phyloP scores from a whole-genome alignment of 2,888 invertebrate species.

The Aspidiotus rigidus region DNA sequence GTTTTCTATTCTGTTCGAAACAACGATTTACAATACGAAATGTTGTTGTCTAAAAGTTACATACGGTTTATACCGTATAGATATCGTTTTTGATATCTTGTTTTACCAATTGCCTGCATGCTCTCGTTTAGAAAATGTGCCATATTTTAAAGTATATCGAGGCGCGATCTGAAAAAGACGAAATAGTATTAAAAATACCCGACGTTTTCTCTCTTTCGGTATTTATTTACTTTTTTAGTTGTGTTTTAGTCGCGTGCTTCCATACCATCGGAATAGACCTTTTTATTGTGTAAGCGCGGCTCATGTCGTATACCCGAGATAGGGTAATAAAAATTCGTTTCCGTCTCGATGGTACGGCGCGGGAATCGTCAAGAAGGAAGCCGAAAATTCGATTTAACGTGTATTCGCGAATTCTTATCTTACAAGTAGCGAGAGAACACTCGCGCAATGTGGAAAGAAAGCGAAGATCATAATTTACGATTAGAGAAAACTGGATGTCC shows the following conservation, averaged over 20 bases:
- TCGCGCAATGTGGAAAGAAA: too few relatives aligned
- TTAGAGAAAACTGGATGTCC: too few relatives aligned
- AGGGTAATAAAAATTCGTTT: constrained; percentile 1
- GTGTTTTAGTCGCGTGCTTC: background rate
- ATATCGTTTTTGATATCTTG: constrained; percentile 30
- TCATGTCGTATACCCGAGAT: background rate
- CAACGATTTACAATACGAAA: constrained; percentile 25
- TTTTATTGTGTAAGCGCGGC: background rate
- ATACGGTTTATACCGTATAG: constrained; percentile 8
- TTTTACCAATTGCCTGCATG: constrained; percentile 30
- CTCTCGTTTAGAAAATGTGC: constrained; percentile 26
- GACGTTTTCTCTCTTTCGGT: background rate
- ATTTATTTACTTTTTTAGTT: background rate
- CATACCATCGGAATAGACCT: background rate
- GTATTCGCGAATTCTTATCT: too few relatives aligned
- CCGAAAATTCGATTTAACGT: constrained; percentile 4
- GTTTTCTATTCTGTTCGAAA: constrained; percentile 22
- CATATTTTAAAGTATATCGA: constrained; percentile 29
- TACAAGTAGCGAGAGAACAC: too few relatives aligned
- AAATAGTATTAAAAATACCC: background rate
- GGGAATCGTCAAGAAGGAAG: background rate
- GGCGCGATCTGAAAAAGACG: constrained; percentile 17
- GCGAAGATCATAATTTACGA: too few relatives aligned
- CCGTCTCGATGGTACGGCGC: background rate
- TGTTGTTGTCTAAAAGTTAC: constrained; percentile 1